These are phyloP conservation scores for Paramisgurnus dabryanus DNA, from an alignment of 2,113 vertebrate species.

Conservation along the genomic window DNA sequence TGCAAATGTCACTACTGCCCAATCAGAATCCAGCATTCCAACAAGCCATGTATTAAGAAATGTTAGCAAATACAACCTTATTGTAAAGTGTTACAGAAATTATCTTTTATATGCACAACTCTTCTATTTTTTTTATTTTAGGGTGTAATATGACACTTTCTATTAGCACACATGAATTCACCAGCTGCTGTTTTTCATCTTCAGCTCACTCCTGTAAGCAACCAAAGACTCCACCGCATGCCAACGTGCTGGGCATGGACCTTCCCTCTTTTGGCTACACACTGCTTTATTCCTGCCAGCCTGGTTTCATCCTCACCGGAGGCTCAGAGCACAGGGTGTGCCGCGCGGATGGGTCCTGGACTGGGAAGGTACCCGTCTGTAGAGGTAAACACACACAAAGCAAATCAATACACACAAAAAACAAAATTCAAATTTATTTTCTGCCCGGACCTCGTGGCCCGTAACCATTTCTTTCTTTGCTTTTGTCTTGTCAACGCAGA, in stretches of 20 bases:
- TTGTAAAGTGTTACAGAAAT: too few species aligned
- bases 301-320: constrained; percentile 91
- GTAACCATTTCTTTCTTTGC: background rate
- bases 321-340: constrained; percentile 98
- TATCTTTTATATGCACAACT: too few species aligned
- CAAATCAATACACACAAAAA: background rate
- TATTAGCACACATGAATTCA: background rate
- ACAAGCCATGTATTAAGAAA: too few species aligned
- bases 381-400: constrained; percentile 75
- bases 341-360: constrained; percentile 94
- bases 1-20: too few species aligned
- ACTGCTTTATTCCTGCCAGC: constrained; percentile 93
- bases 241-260: constrained; percentile 91
- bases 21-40: too few species aligned
- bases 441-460: background rate
- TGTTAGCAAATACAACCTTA: too few species aligned
- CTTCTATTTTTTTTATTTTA: background rate
- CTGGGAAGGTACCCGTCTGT: constrained; percentile 95
- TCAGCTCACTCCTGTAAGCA: constrained; percentile 96
- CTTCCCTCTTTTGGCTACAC: constrained; percentile 94
- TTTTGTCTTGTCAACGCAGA: constrained; percentile 15
- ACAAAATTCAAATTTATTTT: constrained; percentile 10
- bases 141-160: constrained; percentile 32
- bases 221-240: constrained; percentile 86
- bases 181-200: constrained; percentile 6